phyloP scores from a whole-genome alignment of 2,113 vertebrate species.

The Brachionichthys hirsutus region DNA sequence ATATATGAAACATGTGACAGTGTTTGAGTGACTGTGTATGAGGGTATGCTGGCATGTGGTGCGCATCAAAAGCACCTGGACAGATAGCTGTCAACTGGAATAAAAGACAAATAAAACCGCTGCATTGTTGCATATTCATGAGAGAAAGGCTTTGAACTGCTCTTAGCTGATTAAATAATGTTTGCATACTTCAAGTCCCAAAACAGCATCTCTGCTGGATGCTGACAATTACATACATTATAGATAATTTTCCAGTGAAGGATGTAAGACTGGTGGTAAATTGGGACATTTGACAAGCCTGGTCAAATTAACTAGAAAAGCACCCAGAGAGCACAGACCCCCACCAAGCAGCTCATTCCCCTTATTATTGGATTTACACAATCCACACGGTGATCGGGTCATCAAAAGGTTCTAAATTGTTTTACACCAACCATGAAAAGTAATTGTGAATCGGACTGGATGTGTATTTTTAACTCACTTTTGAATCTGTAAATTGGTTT shows the following conservation, averaged over 20 bases:
- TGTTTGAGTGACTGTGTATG: conserved; percentile 8
- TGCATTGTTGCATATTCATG: conserved; percentile 69
- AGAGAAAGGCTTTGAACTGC: conserved; percentile 68
- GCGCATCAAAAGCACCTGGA: conserved; percentile 67
- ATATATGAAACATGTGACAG: conserved; percentile 32
- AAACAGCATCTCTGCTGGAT: conserved; percentile 54
- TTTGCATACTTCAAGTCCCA: conserved; percentile 57
- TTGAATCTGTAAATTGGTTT: too few species aligned
- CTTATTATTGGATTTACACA: too few species aligned
- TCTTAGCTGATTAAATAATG: conserved; percentile 67
- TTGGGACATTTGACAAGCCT: conserved; percentile 39
- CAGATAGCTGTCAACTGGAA: conserved; percentile 66
- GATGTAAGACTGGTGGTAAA: conserved; percentile 31
- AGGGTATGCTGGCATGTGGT: conserved; percentile 55
- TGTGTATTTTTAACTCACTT: too few species aligned
- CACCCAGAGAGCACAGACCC: conserved; percentile 24
- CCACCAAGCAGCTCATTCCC: too few species aligned
- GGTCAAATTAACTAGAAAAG: conserved; percentile 32
- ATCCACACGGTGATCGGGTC: too few species aligned
- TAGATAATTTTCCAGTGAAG: conserved; percentile 31
- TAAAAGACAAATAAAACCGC: conserved; percentile 42
- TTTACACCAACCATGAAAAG: too few species aligned
- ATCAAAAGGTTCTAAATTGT: too few species aligned
- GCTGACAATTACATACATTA: conserved; percentile 43
- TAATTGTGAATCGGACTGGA: too few species aligned